Base-by-base conservation (phyloP, 2,888 invertebrate species). In the Meta bourneti region DNA sequence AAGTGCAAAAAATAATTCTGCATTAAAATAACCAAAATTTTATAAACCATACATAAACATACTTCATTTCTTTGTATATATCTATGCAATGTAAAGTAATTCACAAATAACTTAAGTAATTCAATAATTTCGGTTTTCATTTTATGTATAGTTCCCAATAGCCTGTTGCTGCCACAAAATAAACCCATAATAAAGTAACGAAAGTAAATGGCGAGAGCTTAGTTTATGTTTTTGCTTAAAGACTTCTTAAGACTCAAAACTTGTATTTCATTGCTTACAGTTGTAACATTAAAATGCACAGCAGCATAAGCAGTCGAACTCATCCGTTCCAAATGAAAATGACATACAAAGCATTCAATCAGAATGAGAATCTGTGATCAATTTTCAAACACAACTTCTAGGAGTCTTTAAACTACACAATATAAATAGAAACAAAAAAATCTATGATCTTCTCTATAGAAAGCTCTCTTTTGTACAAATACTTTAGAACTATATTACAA, bases 391-490 rank as follows among this genome's bases (percentile, higher is more conserved):
- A 82, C 71, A 82, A 34, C 71, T 61, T 8, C 79, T 74, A 84
- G 85, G 75, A 85, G 77, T 77, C 78, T 77, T 72, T 84, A 49
- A 86, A 77, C 91, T 91, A 91, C 87, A 83, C 86, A 83, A 81
- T 91, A 91, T 91, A 91, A 91, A 91, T 91, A 87, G 83, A 89
- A 87, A 89, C 81, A 77, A 75, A 88, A 80, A 74, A 89, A 87
- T 79, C 84, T 88, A 88, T 91, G 83, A 87, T 83, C 54, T 80
- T 91, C 92, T 89, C 92, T 89, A 89, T 92, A 92, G 92, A 92
- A 92, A 92, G 92, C 92, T 92, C 91, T 91, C 87, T 82, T 92
- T 92, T 92, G 92, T 92, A 92, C 90, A 90, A 90, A 90, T 86
- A 86, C 80, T 83, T 61, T 69, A 71, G 61, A 91, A 87, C 91